Evolutionary conservation across 2,888 invertebrate genomes (phyloP).

Genomic region (Thysanoteuthis rhombus): DNA sequence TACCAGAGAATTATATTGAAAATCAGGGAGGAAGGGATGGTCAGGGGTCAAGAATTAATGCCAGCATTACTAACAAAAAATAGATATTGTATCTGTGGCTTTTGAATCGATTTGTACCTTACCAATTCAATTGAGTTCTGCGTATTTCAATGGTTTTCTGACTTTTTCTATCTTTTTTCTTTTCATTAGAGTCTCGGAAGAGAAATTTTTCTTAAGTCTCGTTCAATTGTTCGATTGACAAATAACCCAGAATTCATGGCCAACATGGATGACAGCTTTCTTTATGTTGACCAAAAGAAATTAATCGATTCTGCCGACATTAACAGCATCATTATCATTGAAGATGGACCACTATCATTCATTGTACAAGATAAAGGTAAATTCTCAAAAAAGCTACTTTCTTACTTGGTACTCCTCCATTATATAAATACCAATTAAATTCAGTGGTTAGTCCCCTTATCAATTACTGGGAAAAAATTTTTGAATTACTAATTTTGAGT

Average conservation of each 20-base stretch:
- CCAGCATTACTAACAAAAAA: no score
- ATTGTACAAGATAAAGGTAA: conserved; percentile 22
- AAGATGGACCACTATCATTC: conserved; percentile 23
- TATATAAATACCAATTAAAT: no score
- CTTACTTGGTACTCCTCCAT: no score
- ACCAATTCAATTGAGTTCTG: not conserved
- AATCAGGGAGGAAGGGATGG: no score
- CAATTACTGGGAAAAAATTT: no score
- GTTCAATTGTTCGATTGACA: not conserved
- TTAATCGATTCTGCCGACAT: not conserved
- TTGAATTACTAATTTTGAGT: no score
- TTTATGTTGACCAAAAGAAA: conserved; percentile 24
- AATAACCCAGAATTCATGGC: not conserved
- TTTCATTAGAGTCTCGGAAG: conserved; percentile 18
- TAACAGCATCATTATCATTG: not conserved
- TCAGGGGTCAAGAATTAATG: no score
- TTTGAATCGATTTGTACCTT: not conserved
- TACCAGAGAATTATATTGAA: no score
- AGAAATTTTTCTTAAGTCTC: conserved; percentile 15
- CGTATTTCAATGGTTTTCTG: not conserved
- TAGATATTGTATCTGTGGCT: no score
- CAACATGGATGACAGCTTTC: conserved; percentile 28
- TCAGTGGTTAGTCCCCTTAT: no score
- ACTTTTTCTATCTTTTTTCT: not conserved
- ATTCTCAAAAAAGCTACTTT: not conserved